A percentile compares a stretch with the other conserved stretches of the same genome.
These are phyloP conservation scores for Cephus spinipes DNA, from an alignment of 2,888 invertebrate species.

Conservation along the genomic window DNA sequence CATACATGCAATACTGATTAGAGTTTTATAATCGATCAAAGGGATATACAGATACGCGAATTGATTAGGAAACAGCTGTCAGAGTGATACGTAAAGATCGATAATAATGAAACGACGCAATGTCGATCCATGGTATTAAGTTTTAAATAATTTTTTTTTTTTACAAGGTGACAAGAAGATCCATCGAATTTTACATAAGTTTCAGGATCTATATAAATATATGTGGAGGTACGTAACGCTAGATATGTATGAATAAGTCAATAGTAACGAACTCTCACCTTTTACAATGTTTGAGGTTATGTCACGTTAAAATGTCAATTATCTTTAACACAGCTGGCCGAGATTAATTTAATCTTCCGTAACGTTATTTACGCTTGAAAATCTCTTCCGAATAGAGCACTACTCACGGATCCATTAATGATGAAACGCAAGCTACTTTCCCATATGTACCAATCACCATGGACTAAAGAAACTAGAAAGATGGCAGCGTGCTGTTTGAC, in stretches of 20 bases:
- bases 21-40: background rate
- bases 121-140: background rate
- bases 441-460: background rate
- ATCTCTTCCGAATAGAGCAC: background rate
- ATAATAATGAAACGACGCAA: background rate
- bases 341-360: background rate
- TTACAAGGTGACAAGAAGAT: background rate
- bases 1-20: background rate
- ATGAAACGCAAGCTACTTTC: background rate
- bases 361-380: background rate
- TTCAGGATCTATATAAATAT: background rate
- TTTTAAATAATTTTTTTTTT: background rate
- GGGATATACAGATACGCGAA: background rate
- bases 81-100: background rate
- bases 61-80: background rate
- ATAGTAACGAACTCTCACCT: constrained; percentile 10
- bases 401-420: background rate
- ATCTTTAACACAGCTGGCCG: background rate
- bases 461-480: background rate
- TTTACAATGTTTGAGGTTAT: constrained; percentile 19
- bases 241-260: background rate
- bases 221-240: background rate
- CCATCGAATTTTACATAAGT: background rate
- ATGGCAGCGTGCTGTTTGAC: background rate
- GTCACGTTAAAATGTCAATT: constrained; percentile 5